Conservation (phyloP, 2,888 invertebrate genomes). For the Xylota segnis region DNA sequence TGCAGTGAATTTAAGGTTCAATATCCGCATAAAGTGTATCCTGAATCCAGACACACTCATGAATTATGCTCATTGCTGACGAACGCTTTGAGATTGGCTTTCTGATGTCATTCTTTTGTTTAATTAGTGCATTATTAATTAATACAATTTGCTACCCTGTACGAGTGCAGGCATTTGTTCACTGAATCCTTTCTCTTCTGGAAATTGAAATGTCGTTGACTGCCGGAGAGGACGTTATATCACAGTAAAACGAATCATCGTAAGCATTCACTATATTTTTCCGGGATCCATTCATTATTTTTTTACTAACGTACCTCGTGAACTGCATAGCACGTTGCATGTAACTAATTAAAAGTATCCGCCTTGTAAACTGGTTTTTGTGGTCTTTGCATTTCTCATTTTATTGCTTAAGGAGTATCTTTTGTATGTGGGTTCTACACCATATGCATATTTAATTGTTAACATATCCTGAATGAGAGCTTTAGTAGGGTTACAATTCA, state of each 20-base stretch:
- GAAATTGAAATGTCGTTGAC: constrained; percentile 67
- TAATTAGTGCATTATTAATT: constrained; percentile 74
- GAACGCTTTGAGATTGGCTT: constrained; percentile 59
- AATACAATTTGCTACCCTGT: constrained; percentile 41
- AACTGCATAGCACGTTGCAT: constrained; percentile 32
- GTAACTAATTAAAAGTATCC: constrained; percentile 70
- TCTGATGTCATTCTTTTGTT: constrained; percentile 69
- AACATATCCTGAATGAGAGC: constrained; percentile 43
- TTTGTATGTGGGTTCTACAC: constrained; percentile 27
- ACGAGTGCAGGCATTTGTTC: constrained; percentile 21
- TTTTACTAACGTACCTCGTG: constrained; percentile 29
- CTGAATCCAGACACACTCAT: constrained; percentile 68
- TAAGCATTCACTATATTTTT: constrained; percentile 51
- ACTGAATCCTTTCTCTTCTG: constrained; percentile 33
- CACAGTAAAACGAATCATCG: constrained; percentile 35
- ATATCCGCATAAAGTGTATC: constrained; percentile 53
- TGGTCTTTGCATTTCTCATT: constrained; percentile 22
- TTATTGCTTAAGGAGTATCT: constrained; percentile 11
- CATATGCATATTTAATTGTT: constrained; percentile 49
- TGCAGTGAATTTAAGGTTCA: constrained; percentile 57
- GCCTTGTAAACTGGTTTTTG: constrained; percentile 22
- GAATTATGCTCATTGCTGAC: constrained; percentile 64
- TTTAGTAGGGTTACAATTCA: constrained; percentile 17
- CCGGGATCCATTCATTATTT: constrained; percentile 62
- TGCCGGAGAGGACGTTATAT: constrained; percentile 40